Percentiles rank a stretch among this genome's conserved stretches.
Conservation (phyloP, 2,113 vertebrate genomes). For the Brachypodius melanocephalos region DNA sequence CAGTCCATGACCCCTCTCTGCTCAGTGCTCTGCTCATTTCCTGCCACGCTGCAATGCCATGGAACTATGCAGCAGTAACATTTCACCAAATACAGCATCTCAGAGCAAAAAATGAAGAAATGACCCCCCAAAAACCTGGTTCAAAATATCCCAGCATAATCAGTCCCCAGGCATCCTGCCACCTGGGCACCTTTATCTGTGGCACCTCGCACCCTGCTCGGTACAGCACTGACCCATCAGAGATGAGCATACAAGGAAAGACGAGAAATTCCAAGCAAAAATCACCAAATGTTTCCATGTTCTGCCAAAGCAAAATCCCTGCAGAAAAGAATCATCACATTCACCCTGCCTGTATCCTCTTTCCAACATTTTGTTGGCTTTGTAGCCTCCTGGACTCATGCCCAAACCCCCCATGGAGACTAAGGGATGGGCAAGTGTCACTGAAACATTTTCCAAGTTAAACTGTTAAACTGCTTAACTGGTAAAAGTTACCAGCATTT, state of each 20-base stretch:
- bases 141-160: neutral
- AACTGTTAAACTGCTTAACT: neutral
- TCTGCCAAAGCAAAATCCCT: neutral
- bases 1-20: rapidly evolving
- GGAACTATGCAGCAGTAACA: neutral
- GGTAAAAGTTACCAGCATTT: neutral
- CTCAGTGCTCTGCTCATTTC: neutral
- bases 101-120: neutral
- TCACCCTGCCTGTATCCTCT: neutral
- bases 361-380: neutral
- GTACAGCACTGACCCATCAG: neutral
- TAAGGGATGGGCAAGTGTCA: neutral
- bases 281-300: neutral
- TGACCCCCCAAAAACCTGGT: neutral
- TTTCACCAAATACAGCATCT: neutral
- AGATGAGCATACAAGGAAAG: neutral
- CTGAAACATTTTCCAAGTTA: neutral
- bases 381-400: neutral
- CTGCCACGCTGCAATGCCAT: rapidly evolving
- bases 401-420: neutral
- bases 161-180: neutral
- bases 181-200: neutral
- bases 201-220: neutral
- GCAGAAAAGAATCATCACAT: neutral
- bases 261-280: neutral